Evolutionary conservation across 2,888 invertebrate genomes (phyloP).

Genomic region (Tenodera sinensis): DNA sequence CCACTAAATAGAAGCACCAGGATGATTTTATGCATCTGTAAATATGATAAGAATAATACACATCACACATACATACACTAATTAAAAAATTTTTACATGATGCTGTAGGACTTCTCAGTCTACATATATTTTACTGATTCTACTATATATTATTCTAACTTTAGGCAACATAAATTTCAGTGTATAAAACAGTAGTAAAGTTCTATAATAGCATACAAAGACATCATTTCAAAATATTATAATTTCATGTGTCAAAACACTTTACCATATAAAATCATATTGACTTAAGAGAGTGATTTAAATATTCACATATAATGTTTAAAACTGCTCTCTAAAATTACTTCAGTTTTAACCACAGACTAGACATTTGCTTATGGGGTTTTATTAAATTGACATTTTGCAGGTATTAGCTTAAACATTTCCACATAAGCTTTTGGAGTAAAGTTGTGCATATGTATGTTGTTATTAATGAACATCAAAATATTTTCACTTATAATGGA

Average conservation of each 20-base stretch:
- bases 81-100: slow-evolving; percentile 1
- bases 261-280: neutral
- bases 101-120: neutral
- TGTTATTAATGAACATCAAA: too few species aligned
- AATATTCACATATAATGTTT: neutral
- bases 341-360: too few species aligned
- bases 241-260: neutral
- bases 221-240: neutral
- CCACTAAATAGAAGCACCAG: neutral
- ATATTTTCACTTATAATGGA: too few species aligned
- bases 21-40: neutral
- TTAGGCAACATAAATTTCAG: neutral
- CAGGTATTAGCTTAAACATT: too few species aligned
- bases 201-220: neutral
- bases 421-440: too few species aligned
- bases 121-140: neutral
- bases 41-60: neutral
- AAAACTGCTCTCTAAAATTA: neutral
- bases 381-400: too few species aligned
- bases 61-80: neutral
- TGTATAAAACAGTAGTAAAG: slow-evolving; percentile 4
- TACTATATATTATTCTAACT: too few species aligned
- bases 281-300: slow-evolving; percentile 2
- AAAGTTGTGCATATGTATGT: too few species aligned
- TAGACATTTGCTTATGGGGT: too few species aligned